Evolutionary conservation across 2,888 invertebrate genomes (phyloP).

Genomic region (Campopleginae sp.): DNA sequence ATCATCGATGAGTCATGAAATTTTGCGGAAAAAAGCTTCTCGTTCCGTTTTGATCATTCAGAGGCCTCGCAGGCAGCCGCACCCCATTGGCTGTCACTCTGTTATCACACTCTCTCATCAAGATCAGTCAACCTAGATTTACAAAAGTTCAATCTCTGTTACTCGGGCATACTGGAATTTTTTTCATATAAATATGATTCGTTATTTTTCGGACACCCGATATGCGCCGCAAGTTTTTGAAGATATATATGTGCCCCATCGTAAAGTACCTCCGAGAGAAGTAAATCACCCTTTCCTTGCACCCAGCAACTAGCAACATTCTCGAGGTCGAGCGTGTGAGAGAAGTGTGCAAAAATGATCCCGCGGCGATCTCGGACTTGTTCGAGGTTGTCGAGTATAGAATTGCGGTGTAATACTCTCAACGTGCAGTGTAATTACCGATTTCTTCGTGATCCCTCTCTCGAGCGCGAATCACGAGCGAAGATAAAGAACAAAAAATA

Average conservation of each 20-base stretch:
- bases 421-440: slow-evolving; percentile 64
- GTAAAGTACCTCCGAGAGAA: slow-evolving; percentile 45
- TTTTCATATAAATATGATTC: not conserved
- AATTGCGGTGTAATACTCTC: slow-evolving; percentile 57
- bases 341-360: slow-evolving; percentile 46
- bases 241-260: slow-evolving; percentile 8
- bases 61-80: not conserved
- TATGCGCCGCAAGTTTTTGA: not conserved
- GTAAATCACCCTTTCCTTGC: slow-evolving; percentile 47
- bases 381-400: slow-evolving; percentile 62
- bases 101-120: not conserved
- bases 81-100: not conserved
- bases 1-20: not conserved
- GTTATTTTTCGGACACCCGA: slow-evolving; percentile 5
- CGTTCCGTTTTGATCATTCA: not conserved
- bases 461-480: slow-evolving; percentile 53
- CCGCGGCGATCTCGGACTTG: slow-evolving; percentile 45
- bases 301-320: slow-evolving; percentile 44
- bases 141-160: not conserved
- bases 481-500: slow-evolving; percentile 27
- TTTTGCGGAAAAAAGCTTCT: not conserved
- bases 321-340: slow-evolving; percentile 58
- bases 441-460: slow-evolving; percentile 60
- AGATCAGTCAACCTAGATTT: not conserved
- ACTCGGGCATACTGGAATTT: not conserved